Percentiles rank a stretch among this genome's conserved stretches.
phyloP scores from a whole-genome alignment of 2,113 vertebrate species.

The Alligator sinensis region DNA sequence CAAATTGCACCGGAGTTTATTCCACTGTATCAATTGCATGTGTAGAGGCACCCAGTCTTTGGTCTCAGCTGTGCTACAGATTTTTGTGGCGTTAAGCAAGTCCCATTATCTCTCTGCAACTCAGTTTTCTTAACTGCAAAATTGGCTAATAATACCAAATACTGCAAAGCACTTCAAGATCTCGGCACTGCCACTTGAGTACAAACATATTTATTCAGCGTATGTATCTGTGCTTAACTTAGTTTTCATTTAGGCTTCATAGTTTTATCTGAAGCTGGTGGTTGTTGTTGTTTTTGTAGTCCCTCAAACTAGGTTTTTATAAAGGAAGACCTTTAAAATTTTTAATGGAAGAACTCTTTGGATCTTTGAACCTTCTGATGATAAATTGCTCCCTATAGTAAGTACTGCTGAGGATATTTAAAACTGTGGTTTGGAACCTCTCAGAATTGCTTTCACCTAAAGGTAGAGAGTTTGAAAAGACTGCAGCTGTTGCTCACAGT shows the following conservation, averaged over 20 bases:
- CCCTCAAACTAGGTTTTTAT: not conserved
- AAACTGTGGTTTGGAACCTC: not conserved
- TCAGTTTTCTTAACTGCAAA: not conserved
- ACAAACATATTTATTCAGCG: not conserved
- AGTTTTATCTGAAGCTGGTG: not conserved
- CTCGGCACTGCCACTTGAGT: not conserved
- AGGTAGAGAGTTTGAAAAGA: not conserved
- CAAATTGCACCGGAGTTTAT: too few species aligned
- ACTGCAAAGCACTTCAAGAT: not conserved
- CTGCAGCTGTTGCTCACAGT: not conserved
- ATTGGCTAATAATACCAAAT: not conserved
- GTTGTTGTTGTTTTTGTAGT: not conserved
- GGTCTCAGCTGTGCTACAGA: not conserved
- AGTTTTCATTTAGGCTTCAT: not conserved
- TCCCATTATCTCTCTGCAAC: not conserved
- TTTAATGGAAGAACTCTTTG: not conserved
- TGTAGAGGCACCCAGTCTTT: not conserved
- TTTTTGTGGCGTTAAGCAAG: not conserved
- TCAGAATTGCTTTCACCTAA: not conserved
- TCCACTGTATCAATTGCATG: too few species aligned
- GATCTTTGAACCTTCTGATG: not conserved
- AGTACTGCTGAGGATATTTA: not conserved
- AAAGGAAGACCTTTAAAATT: not conserved
- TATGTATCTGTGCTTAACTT: not conserved
- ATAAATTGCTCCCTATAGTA: not conserved